These are phyloP conservation scores for Vandiemenella viatica DNA, from an alignment of 2,888 invertebrate species.

Conservation along the genomic window DNA sequence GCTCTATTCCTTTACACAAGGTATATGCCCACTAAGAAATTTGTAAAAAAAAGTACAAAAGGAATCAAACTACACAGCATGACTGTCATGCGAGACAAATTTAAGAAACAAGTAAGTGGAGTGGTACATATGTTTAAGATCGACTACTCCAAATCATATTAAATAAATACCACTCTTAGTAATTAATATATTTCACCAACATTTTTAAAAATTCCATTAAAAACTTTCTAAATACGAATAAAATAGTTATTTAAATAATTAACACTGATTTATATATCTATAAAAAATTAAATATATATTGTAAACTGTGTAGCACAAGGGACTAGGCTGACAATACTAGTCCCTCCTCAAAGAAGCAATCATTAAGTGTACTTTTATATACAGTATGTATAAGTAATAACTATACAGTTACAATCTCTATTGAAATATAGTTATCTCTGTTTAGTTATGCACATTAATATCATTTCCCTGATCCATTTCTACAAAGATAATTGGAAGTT, in stretches of 20 bases:
- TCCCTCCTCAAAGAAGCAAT: background rate
- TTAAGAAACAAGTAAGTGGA: no score
- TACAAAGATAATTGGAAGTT: conserved; percentile 4
- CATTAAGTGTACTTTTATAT: background rate
- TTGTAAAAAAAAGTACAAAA: no score
- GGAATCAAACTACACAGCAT: no score
- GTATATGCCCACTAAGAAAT: no score
- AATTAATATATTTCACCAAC: no score
- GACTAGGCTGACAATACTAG: background rate
- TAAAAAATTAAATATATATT: background rate
- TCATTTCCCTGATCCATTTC: conserved; percentile 10
- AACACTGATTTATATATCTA: background rate
- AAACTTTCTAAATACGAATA: background rate
- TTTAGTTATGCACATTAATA: background rate
- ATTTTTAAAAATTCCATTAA: no score
- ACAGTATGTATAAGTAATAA: background rate
- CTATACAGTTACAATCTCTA: background rate
- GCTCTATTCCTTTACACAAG: no score
- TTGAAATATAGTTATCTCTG: conserved; percentile 1
- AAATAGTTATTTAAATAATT: background rate
- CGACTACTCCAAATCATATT: no score
- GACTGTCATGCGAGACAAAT: no score
- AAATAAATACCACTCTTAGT: no score
- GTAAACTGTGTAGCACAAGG: no score
- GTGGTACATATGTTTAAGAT: no score